Evolutionary conservation across 1,140 invertebrate species (phyloP), one percentile per base, ranked within the genome.

Genomic region (Heliconius melpomene): DNA sequence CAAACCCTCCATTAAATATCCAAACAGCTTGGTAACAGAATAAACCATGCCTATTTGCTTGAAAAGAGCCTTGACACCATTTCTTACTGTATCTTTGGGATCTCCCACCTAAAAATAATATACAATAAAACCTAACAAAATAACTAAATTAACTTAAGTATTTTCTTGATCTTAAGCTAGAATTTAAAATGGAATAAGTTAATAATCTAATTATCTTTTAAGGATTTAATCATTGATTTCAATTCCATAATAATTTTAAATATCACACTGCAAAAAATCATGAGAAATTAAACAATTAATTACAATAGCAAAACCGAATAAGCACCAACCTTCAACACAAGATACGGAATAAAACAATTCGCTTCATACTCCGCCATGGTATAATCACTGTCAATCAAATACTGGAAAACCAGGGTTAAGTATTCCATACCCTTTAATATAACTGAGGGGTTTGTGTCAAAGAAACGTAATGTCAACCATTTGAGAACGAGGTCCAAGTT

Each of bases 381-480:
- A 91, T 99, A 99, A 72, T 97, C 96, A 77, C 96, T 96, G 66
- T 97, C 96, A 29, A 97, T 96, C 6, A 99, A 95, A 84, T 96
- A 95, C 79, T 96, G 96, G 90, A 99, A 99, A 26, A 99, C 97
- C 50, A 96, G 93, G 77, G 97, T 96, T 9, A 99, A 94, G 94
- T 99, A 99, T 84, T 99, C 99, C 74, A 99, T 94, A 71, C 98
- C 98, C 95, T 98, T 99, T 75, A 99, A 95, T 46, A 99, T 95
- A 40, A 99, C 99, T 36, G 98, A 98, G 26, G 99, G 99, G 95
- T 99, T 99, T 13, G 99, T 99, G 95, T 99, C 99, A 87, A 99
- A 99, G 93, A 99, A 99, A 82, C 99, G 95, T 20, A 99, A 91
- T 0, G 98, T 99, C 80, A 99, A 91, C 99, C 99, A 99, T 92